A percentile compares a stretch with the other conserved stretches of the same genome.
These are phyloP conservation scores for Heteromormyrus szaboi DNA, from an alignment of 2,797 vertebrate genomes.

Conservation along the genomic window DNA sequence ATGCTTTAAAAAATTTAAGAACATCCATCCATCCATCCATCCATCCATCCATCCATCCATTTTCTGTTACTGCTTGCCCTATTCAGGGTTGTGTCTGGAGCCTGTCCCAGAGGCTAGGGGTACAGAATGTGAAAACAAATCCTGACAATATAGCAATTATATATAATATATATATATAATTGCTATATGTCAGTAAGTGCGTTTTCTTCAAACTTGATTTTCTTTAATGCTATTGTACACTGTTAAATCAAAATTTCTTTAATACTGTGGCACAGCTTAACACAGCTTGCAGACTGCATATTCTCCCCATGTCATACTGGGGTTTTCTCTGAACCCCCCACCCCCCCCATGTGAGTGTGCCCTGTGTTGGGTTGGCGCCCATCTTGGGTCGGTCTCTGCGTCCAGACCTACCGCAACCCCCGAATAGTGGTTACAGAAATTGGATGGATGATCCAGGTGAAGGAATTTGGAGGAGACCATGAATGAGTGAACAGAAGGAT, in stretches of 20 bases:
- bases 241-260: neutral
- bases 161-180: too few relatives aligned
- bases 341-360: neutral
- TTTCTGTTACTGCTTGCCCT: neutral
- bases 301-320: neutral
- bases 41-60: neutral
- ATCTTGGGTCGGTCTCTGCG: neutral
- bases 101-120: too few relatives aligned
- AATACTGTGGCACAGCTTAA: neutral
- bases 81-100: neutral
- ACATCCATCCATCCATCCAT: neutral
- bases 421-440: neutral
- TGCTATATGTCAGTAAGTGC: neutral
- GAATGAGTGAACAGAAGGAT: neutral
- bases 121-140: too few relatives aligned
- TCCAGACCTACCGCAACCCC: neutral
- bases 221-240: neutral
- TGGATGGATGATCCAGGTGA: neutral
- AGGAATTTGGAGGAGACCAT: neutral
- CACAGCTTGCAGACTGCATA: neutral
- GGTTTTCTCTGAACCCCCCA: neutral
- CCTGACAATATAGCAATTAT: too few relatives aligned
- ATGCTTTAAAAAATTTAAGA: neutral
- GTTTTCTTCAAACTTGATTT: neutral
- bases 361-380: neutral